A percentile compares a stretch with the other conserved stretches of the same genome.
Evolutionary conservation across 2,888 invertebrate species (phyloP).

Genomic region (Mycalesis mineus): DNA sequence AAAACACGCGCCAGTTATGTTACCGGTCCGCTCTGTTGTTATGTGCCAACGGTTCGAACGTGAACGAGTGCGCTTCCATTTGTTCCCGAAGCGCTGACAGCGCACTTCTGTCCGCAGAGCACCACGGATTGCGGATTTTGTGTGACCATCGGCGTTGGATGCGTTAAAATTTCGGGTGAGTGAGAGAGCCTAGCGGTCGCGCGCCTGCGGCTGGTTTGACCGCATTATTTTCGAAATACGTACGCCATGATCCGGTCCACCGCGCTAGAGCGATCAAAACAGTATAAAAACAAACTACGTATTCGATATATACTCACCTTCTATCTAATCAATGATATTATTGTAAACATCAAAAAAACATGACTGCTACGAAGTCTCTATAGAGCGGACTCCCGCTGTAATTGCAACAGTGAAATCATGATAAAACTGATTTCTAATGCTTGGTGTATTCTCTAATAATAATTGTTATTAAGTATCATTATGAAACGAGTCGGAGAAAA

Average conservation of each 20-base stretch:
- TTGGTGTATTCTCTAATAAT: not conserved
- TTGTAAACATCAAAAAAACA: constrained; percentile 17
- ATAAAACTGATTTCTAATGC: constrained; percentile 12
- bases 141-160: constrained; percentile 71
- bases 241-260: constrained; percentile 72
- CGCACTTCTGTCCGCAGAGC: constrained; percentile 42
- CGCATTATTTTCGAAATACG: constrained; percentile 78
- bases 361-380: not conserved
- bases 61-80: constrained; percentile 65
- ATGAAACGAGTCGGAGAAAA: not conserved
- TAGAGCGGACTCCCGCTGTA: not conserved
- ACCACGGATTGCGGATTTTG: constrained; percentile 65
- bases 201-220: constrained; percentile 74
- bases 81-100: constrained; percentile 69
- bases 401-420: constrained; percentile 3
- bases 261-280: constrained; percentile 73
- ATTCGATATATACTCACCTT: constrained; percentile 1
- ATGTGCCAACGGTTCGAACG: constrained; percentile 63
- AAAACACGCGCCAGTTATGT: constrained; percentile 65
- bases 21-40: constrained; percentile 61
- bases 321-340: constrained; percentile 17
- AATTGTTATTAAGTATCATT: not conserved
- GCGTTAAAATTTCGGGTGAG: constrained; percentile 77
- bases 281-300: constrained; percentile 48
- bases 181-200: constrained; percentile 71